These are phyloP conservation scores for Microplitis mediator DNA, from an alignment of 1,140 invertebrate species.

Conservation along the genomic window DNA sequence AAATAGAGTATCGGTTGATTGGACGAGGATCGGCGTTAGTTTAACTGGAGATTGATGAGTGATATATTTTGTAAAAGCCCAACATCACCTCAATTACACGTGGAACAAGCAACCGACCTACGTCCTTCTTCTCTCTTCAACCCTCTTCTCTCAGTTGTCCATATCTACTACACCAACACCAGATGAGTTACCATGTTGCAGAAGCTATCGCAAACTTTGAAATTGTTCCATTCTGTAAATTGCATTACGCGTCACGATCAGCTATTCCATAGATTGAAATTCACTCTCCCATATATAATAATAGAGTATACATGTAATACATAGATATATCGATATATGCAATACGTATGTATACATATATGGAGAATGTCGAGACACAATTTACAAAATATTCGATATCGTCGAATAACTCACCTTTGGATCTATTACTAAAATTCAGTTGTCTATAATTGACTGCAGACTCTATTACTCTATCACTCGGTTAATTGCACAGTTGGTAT, in stretches of 20 bases:
- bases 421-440: too few species aligned
- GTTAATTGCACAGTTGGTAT: too few species aligned
- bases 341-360: not conserved
- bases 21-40: not conserved
- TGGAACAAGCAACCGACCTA: not conserved
- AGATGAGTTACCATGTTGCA: not conserved
- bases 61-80: not conserved
- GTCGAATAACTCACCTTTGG: too few species aligned
- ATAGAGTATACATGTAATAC: too few species aligned
- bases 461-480: too few species aligned
- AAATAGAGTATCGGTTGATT: not conserved
- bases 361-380: not conserved
- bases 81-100: slow-evolving; percentile 3
- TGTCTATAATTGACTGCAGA: too few species aligned
- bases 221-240: slow-evolving; percentile 4
- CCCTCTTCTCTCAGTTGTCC: too few species aligned
- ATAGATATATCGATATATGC: not conserved
- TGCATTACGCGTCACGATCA: slow-evolving; percentile 8
- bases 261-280: slow-evolving; percentile 6
- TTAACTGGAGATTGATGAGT: not conserved
- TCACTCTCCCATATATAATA: not conserved
- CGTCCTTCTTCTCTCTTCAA: not conserved
- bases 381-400: too few species aligned
- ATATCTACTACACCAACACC: too few species aligned
- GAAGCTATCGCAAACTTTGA: slow-evolving; percentile 7